These are phyloP conservation scores for Orgyia antiqua DNA, from an alignment of 2,888 invertebrate genomes.

Conservation along the genomic window DNA sequence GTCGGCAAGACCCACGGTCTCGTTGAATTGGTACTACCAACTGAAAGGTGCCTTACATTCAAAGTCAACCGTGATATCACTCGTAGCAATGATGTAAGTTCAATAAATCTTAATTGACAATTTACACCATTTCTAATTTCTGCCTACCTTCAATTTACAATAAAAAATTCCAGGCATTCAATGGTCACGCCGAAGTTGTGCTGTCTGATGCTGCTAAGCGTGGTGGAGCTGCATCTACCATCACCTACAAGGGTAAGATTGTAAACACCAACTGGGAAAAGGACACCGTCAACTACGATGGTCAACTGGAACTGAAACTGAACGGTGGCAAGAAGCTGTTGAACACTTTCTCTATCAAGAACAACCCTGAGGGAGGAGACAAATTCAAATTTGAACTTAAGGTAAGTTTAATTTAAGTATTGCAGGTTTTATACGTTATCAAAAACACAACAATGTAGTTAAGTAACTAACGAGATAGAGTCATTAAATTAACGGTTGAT, in stretches of 20 bases:
- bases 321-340: slow-evolving; percentile 52
- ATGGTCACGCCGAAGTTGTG: slow-evolving; percentile 42
- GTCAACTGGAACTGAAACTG: slow-evolving; percentile 48
- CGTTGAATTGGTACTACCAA: slow-evolving; percentile 64
- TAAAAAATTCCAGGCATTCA: slow-evolving; percentile 34
- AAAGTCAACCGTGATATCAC: slow-evolving; percentile 51
- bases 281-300: slow-evolving; percentile 46
- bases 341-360: slow-evolving; percentile 46
- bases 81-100: slow-evolving; percentile 44
- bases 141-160: no score
- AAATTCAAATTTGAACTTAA: slow-evolving; percentile 50
- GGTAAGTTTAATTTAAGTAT: slow-evolving; percentile 27
- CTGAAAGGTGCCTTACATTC: slow-evolving; percentile 54
- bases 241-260: slow-evolving; percentile 53
- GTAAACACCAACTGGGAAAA: slow-evolving; percentile 47
- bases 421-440: not conserved
- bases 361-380: slow-evolving; percentile 40
- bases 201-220: slow-evolving; percentile 56
- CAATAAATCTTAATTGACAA: no score
- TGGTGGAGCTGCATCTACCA: slow-evolving; percentile 48
- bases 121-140: no score
- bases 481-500: no score
- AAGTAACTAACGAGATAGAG: no score
- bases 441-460: no score
- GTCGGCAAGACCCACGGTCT: slow-evolving; percentile 45